These are phyloP conservation scores for Nomia melanderi DNA, from an alignment of 1,140 invertebrate species.

Conservation along the genomic window DNA sequence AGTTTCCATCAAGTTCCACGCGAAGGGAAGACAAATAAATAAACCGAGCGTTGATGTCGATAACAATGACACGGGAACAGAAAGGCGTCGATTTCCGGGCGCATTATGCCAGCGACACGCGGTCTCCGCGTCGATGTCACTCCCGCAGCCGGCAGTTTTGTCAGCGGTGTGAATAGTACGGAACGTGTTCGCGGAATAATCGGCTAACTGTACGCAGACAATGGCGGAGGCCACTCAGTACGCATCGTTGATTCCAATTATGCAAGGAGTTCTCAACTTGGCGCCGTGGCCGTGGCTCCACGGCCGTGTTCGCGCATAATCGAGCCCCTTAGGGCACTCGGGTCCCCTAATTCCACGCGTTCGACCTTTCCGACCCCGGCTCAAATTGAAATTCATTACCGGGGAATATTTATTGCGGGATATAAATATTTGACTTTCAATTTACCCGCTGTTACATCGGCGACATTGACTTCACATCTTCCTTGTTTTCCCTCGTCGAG, in stretches of 20 bases:
- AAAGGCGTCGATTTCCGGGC: slow-evolving; percentile 3
- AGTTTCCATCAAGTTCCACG: not conserved
- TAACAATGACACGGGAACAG: not conserved
- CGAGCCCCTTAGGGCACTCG: not conserved
- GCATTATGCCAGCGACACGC: slow-evolving; percentile 27
- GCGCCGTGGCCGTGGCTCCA: slow-evolving; percentile 39
- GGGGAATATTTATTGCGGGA: too few species aligned
- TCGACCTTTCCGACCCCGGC: not conserved
- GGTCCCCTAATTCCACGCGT: not conserved
- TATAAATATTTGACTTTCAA: too few species aligned
- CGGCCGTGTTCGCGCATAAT: slow-evolving; percentile 7
- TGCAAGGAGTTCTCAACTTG: slow-evolving; percentile 71
- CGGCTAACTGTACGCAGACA: slow-evolving; percentile 72
- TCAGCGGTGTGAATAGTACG: slow-evolving; percentile 58
- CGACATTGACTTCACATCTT: too few species aligned
- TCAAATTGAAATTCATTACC: too few species aligned
- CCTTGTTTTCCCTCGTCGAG: too few species aligned
- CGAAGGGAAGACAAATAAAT: not conserved
- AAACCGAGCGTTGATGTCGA: not conserved
- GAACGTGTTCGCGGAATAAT: slow-evolving; percentile 69
- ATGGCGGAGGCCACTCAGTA: slow-evolving; percentile 71
- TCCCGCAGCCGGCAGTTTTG: slow-evolving; percentile 57
- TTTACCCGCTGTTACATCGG: too few species aligned
- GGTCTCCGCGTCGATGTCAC: slow-evolving; percentile 29
- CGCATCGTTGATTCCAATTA: slow-evolving; percentile 75